A percentile compares a stretch with the other conserved stretches of the same genome.
Conservation (phyloP, 1,140 invertebrate genomes). For the Neodiprion lecontei region DNA sequence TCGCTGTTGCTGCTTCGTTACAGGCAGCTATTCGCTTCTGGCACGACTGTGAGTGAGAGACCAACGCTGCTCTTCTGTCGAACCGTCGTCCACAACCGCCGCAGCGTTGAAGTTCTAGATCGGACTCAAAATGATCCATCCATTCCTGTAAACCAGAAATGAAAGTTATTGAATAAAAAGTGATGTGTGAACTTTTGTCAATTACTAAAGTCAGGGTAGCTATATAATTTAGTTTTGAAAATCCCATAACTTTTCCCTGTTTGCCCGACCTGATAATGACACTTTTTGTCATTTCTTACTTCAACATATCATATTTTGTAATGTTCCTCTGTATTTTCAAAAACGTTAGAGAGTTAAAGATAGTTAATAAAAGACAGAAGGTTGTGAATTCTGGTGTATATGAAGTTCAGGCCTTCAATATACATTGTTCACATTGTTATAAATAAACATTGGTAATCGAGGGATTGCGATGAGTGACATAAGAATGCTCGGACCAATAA, state of each 20-base stretch:
- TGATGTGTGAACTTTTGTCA: not conserved
- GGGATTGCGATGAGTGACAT: no score
- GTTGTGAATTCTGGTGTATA: no score
- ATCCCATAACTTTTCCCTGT: constrained; percentile 62
- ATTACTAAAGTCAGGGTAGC: not conserved
- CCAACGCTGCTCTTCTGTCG: constrained; percentile 70
- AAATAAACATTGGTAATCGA: no score
- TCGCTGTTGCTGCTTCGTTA: constrained; percentile 31
- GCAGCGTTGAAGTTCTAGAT: constrained; percentile 66
- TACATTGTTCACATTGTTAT: no score
- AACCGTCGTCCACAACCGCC: constrained; percentile 73
- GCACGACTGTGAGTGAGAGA: constrained; percentile 67
- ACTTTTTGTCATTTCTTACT: constrained; percentile 34
- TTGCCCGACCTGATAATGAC: constrained; percentile 37
- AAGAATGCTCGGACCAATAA: no score
- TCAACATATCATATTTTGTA: no score
- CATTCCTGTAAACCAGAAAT: constrained; percentile 57
- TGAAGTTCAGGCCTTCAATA: no score
- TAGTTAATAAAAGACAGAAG: no score
- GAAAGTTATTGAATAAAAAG: not conserved
- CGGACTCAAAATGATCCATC: constrained; percentile 67
- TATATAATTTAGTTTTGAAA: not conserved
- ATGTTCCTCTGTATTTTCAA: no score
- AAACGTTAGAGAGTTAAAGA: no score
- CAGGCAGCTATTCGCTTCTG: constrained; percentile 48